phyloP scores from a whole-genome alignment of 2,113 vertebrate genomes.

The Bubalus kerabau region DNA sequence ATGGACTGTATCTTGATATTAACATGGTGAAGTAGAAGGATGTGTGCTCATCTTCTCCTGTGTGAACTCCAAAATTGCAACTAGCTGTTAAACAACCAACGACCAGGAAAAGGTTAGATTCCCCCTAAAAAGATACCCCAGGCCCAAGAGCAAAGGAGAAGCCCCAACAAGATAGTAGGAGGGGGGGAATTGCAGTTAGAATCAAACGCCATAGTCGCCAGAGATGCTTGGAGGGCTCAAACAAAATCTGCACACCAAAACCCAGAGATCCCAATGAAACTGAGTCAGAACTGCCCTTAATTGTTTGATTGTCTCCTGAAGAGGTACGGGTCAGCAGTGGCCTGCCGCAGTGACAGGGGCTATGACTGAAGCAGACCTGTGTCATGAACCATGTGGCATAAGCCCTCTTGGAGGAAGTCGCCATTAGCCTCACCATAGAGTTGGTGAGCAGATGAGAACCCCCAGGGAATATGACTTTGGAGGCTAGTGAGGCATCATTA shows the following conservation, averaged over 20 bases:
- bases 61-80: neutral
- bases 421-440: neutral
- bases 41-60: neutral
- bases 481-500: neutral
- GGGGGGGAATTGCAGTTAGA: neutral
- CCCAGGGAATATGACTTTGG: neutral
- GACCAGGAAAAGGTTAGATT: neutral
- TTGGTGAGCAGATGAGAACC: neutral
- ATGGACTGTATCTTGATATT: neutral
- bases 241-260: neutral
- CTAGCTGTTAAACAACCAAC: neutral
- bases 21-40: neutral
- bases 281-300: neutral
- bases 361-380: neutral
- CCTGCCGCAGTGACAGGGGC: accelerated
- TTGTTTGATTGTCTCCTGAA: neutral
- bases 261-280: neutral
- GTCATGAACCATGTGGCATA: neutral
- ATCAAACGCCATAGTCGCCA: neutral
- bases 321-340: neutral
- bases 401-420: neutral
- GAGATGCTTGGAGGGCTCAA: neutral
- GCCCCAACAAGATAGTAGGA: neutral
- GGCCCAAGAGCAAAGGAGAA: neutral
- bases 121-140: accelerated